Conservation (phyloP, 2,113 vertebrate species). For the Plecturocebus donacophilus region DNA sequence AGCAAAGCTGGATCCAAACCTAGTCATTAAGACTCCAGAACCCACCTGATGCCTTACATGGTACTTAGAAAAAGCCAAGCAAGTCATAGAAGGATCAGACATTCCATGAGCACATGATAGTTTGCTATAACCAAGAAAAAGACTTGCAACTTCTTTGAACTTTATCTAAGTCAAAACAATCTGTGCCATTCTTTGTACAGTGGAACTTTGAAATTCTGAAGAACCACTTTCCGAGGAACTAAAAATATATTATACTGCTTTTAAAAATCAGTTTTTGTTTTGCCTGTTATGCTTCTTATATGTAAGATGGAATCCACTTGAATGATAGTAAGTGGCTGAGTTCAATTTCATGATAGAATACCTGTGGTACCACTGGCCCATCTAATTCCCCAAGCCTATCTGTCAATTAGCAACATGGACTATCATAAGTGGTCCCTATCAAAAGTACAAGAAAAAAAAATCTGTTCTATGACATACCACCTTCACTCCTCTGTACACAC, state of each 20-base stretch:
- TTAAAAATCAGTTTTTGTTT: neutral
- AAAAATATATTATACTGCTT: neutral
- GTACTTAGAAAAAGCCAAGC: neutral
- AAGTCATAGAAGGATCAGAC: neutral
- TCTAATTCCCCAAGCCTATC: neutral
- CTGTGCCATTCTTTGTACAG: neutral
- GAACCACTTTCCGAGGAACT: neutral
- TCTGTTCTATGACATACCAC: neutral
- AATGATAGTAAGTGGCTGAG: neutral
- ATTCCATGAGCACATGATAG: neutral
- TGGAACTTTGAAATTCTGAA: neutral
- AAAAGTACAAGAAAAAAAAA: neutral
- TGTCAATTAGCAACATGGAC: neutral
- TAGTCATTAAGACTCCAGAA: neutral
- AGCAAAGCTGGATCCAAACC: neutral
- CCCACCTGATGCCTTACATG: neutral
- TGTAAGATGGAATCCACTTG: neutral
- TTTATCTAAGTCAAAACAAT: neutral
- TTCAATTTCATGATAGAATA: neutral
- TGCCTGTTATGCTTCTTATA: neutral
- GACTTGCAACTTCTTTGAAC: neutral
- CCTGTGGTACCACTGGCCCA: neutral
- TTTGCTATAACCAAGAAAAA: neutral
- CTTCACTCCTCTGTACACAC: neutral
- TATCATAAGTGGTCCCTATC: neutral